Evolutionary conservation across 1,140 invertebrate genomes (phyloP), one percentile per base, ranked within the genome.

Genomic region (Cotesia glomerata): DNA sequence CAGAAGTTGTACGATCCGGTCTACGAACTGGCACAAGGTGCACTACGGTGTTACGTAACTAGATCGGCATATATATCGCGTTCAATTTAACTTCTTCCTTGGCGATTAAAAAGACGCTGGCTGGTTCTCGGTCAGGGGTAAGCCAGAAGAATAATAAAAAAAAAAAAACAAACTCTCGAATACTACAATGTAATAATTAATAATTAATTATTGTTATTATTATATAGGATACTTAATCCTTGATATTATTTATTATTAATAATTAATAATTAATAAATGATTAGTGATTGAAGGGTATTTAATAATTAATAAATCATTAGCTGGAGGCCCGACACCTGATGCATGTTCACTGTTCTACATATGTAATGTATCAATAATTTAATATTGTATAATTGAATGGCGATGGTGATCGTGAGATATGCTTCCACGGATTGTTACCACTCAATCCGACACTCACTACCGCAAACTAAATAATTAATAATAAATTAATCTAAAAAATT

Each of bases 1-100:
- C 11, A 45, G 39, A 45, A 45, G 39, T 45, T 45, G 39, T 45
- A 11, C 66, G 67, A 75, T 72, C 67, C 61, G 69, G 71, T 72
- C 74, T 66, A 75, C 71, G 62, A 75, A 72, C 71, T 75, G 39
- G 74, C 74, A 75, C 74, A 75, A 75, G 74, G 74, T 72, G 54
- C 65, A 64, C 35, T 14, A 58, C 18, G 35, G 54, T 26, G 26
- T 75, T 75, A 67, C 71, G 74, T 75, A 75, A 75, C 36, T 75
- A 75, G 74, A 75, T 75, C 74, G 66, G 63, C 51, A 51, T n/a
- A 49, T 49, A 45, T 45, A 45, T 45, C 39, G 11, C 39, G 11
- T 45, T 45, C 11, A 45, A 45, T 5, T 62, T 45, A 32, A 65
- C 67, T 70, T 75, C 74, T 75, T 75, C 74, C 74, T 75, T 71